phyloP scores from a whole-genome alignment of 1,140 invertebrate species.

The Cotesia glomerata region DNA sequence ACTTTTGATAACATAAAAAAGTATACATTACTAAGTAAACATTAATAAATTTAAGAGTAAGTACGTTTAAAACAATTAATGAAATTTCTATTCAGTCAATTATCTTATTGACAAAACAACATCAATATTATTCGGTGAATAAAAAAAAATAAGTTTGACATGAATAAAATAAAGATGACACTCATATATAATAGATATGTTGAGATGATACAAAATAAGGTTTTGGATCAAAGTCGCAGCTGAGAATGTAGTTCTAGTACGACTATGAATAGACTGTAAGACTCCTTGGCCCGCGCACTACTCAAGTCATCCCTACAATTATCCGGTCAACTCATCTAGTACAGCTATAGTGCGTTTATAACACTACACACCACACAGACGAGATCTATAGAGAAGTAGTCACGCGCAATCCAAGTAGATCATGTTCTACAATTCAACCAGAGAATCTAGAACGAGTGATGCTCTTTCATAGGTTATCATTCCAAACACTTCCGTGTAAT shows the following conservation, averaged over 20 bases:
- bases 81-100: too few relatives aligned
- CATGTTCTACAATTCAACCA: slow-evolving; percentile 7
- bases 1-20: too few relatives aligned
- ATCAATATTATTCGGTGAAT: background rate
- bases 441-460: slow-evolving; percentile 6
- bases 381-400: background rate
- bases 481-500: background rate
- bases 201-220: background rate
- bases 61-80: too few relatives aligned
- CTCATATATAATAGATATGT: background rate
- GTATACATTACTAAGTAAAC: too few relatives aligned
- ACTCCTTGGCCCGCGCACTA: slow-evolving; percentile 15
- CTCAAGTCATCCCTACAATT: slow-evolving; percentile 13
- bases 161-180: background rate
- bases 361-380: background rate
- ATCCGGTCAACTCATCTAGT: slow-evolving; percentile 10
- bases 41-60: too few relatives aligned
- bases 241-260: slow-evolving; percentile 20
- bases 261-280: slow-evolving; percentile 18
- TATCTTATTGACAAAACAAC: background rate
- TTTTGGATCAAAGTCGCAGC: slow-evolving; percentile 15
- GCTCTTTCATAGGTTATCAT: slow-evolving; percentile 4
- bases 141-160: background rate
- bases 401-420: slow-evolving; percentile 5
- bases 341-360: background rate